These are phyloP conservation scores for Sussaba pulchella DNA, from an alignment of 2,888 invertebrate species.

Conservation along the genomic window DNA sequence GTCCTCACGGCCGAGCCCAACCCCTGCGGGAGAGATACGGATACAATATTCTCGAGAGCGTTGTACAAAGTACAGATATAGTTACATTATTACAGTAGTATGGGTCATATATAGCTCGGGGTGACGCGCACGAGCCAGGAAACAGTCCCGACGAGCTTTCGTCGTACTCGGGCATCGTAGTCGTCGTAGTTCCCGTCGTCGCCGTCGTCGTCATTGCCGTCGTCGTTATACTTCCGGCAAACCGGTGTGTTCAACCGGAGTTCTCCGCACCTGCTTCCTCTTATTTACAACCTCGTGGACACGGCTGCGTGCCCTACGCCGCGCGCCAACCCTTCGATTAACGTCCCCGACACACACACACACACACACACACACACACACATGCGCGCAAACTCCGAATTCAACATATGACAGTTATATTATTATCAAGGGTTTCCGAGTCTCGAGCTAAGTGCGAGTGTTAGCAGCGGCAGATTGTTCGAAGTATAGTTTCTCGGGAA, in stretches of 20 bases:
- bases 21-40: constrained; percentile 60
- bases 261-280: constrained; percentile 77
- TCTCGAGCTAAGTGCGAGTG: constrained; percentile 26
- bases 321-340: constrained; percentile 62
- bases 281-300: constrained; percentile 71
- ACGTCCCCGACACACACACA: constrained; percentile 54
- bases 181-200: no score
- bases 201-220: constrained; percentile 50
- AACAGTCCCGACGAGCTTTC: constrained; percentile 62
- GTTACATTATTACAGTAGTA: constrained; percentile 60
- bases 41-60: constrained; percentile 66
- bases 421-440: constrained; percentile 53
- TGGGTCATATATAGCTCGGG: constrained; percentile 49
- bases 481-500: constrained; percentile 44
- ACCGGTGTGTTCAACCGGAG: constrained; percentile 67
- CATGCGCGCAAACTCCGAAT: constrained; percentile 60
- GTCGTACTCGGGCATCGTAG: no score
- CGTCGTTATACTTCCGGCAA: constrained; percentile 67
- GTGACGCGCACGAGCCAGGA: constrained; percentile 65
- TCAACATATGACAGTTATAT: constrained; percentile 55
- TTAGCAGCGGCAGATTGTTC: constrained; percentile 51
- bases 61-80: constrained; percentile 31
- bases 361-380: no score
- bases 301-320: constrained; percentile 37
- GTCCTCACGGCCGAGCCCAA: constrained; percentile 51